phyloP scores from a whole-genome alignment of 2,797 vertebrate genomes.

The Halcyon smyrnensis region DNA sequence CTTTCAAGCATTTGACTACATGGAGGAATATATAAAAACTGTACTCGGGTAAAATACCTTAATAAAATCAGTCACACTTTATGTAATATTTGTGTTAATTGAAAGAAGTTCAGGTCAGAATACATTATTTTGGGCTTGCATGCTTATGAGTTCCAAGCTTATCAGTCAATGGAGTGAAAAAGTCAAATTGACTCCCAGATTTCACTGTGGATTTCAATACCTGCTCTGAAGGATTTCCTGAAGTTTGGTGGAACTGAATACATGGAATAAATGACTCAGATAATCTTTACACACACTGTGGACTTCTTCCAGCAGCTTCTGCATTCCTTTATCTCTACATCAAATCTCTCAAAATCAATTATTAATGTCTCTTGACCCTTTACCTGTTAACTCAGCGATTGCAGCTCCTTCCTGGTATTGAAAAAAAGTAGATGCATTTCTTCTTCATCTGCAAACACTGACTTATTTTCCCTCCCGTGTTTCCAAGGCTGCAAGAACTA shows the following conservation, averaged over 20 bases:
- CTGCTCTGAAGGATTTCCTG: background rate
- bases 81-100: background rate
- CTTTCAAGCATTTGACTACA: background rate
- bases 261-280: rapidly evolving
- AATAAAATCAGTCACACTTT: background rate
- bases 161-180: background rate
- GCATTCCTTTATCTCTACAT: background rate
- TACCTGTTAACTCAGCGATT: background rate
- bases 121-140: background rate
- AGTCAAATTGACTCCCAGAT: background rate
- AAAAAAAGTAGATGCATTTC: background rate
- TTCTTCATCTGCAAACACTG: rapidly evolving
- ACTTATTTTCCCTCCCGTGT: background rate
- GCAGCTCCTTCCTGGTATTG: rapidly evolving
- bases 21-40: background rate
- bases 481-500: background rate
- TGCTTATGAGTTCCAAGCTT: background rate
- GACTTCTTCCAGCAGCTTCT: background rate
- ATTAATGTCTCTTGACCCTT: background rate
- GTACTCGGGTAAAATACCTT: background rate
- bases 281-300: rapidly evolving
- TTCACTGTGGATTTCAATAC: background rate
- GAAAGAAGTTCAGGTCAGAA: background rate
- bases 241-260: background rate
- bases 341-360: background rate